Evolutionary conservation across 1,140 invertebrate genomes (phyloP).

Genomic region (Ptiloglossa arizonensis): DNA sequence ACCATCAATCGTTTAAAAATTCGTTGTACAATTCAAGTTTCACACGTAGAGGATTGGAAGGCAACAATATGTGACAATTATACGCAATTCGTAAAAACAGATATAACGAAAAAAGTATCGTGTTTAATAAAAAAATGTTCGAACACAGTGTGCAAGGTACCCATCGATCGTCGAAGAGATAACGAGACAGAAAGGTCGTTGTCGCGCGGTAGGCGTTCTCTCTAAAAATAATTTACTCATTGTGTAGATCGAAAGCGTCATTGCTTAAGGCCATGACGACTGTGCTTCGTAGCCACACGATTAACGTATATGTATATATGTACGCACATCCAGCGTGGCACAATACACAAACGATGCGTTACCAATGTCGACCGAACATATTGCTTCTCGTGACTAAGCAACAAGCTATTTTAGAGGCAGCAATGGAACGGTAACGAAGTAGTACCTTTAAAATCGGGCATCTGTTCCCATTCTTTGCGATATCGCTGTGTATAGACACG

Average conservation of each 20-base stretch:
- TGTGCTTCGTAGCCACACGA: neutral
- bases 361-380: neutral
- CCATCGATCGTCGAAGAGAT: neutral
- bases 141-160: neutral
- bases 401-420: neutral
- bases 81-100: neutral
- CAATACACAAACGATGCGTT: neutral
- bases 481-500: conserved; percentile 83
- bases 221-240: conserved; percentile 33
- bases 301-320: conserved; percentile 4
- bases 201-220: neutral
- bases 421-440: neutral
- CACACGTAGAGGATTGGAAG: neutral
- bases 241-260: neutral
- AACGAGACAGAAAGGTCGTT: neutral
- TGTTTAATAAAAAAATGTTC: neutral
- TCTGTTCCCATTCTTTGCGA: conserved; percentile 83
- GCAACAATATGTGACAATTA: neutral
- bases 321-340: conserved; percentile 9
- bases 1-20: neutral
- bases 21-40: neutral
- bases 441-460: conserved; percentile 84
- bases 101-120: neutral
- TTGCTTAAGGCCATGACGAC: neutral
- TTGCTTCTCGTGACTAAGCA: too few species aligned